Base-by-base conservation (phyloP, 2,797 vertebrate genomes). In the Gouania willdenowi region DNA sequence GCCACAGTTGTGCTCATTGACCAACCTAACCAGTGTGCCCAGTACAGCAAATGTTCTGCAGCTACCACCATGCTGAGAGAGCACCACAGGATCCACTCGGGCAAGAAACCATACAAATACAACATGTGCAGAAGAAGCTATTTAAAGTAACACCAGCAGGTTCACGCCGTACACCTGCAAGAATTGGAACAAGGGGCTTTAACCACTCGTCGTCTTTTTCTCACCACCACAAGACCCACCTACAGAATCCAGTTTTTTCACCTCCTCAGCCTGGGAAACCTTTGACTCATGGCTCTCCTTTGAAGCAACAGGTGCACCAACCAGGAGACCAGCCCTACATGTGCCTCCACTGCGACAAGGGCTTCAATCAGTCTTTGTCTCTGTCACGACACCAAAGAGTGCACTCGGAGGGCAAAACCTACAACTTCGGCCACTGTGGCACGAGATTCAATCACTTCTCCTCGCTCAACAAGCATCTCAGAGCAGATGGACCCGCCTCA, bases 71-170 rank as follows among this genome's bases (percentile, higher is more conserved):
- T 89, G 4, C 60, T 91, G 14, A 72, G 84, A 50, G 90, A 91
- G 51, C 90, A 91, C 71, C 87, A 88, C 82, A 79, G 88, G 63
- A 82, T 90, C 50, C 90, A 91, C 58, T 87, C 90, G 3, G 87
- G 90, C 1, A 88, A 91, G 55, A 90, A 90, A 52, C 89, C 89
- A 3, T 90, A 91, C 71, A 90, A 90, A 45, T 91, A 90, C 55
- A 89, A 86, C 79, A 87, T 89, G 85, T 91, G 90, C 71, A 71
- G 89, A 50, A 90, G 91, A 79, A 90, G 90, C 52, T 91, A 91
- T 41, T 83, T 91, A 32, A 91, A 91, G 67, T 90, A 90, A 63
- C 90, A 91, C 70, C 90, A 90, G 81, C 85, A 88, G 38, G 87
- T 90, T 37, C 90, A 91, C 9, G 82, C 88, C 3, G 90, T 91